These are phyloP conservation scores for Holotrichia oblita DNA, from an alignment of 1,140 invertebrate species.

Conservation along the genomic window DNA sequence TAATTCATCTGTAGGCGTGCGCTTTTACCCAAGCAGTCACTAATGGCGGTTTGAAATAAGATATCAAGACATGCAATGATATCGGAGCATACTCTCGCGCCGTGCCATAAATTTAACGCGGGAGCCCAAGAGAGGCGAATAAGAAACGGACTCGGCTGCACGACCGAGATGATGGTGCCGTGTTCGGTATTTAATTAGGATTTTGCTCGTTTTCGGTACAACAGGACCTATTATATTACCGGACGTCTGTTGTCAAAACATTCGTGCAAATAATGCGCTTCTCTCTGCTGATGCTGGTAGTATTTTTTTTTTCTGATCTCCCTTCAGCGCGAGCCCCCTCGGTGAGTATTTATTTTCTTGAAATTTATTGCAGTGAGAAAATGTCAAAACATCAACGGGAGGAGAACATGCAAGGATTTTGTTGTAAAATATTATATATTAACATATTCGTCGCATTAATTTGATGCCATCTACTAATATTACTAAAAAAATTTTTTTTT, in stretches of 20 bases:
- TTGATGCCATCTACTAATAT: no score
- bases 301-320: neutral
- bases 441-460: no score
- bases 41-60: conserved; percentile 60
- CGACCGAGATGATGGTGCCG: conserved; percentile 42
- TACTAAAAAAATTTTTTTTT: no score
- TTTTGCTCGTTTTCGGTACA: conserved; percentile 50
- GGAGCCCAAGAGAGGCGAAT: conserved; percentile 45
- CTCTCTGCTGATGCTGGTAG: neutral
- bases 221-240: conserved; percentile 44
- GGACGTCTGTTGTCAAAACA: conserved; percentile 49
- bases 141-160: conserved; percentile 45
- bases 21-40: conserved; percentile 48
- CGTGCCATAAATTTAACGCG: conserved; percentile 50
- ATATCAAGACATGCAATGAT: conserved; percentile 62
- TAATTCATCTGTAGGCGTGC: conserved; percentile 56
- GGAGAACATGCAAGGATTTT: neutral
- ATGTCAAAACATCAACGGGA: neutral
- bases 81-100: conserved; percentile 48
- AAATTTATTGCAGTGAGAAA: neutral
- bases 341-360: neutral
- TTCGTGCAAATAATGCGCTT: conserved; percentile 16
- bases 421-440: no score
- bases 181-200: conserved; percentile 53
- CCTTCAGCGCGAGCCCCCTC: no score